Evolutionary conservation across 2,797 vertebrate genomes (phyloP).

Genomic region (Falco peregrinus): DNA sequence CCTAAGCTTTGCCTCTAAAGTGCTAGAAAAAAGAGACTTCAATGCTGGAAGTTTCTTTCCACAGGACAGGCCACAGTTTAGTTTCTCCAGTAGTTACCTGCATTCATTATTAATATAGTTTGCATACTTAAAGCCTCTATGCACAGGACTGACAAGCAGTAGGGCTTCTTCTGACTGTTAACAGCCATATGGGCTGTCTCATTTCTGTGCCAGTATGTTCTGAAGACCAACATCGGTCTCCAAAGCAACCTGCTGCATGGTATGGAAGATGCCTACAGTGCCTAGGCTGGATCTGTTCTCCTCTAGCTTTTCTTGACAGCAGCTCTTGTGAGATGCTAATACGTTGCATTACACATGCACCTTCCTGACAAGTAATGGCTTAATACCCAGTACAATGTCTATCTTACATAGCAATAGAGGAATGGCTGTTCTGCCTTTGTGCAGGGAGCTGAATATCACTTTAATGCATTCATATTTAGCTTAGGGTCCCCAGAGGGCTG

Average conservation of each 20-base stretch:
- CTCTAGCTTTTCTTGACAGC: background rate
- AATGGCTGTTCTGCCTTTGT: background rate
- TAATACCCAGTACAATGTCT: background rate
- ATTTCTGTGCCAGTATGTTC: background rate
- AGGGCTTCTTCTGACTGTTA: background rate
- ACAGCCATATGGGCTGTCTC: constrained; percentile 15
- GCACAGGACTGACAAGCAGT: background rate
- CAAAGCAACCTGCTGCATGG: background rate
- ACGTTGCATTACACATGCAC: background rate
- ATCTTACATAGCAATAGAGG: background rate
- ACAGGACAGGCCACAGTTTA: background rate
- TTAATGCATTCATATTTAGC: background rate
- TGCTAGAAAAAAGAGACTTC: background rate
- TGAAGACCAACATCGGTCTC: background rate
- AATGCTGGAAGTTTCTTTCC: background rate
- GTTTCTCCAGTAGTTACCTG: background rate
- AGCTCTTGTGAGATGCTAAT: background rate
- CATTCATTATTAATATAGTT: background rate
- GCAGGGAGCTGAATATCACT: background rate
- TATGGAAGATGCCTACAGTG: background rate
- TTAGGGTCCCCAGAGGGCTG: background rate
- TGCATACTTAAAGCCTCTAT: background rate
- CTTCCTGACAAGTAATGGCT: constrained; percentile 14
- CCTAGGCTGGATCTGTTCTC: background rate
- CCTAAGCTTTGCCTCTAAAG: background rate